Conservation (phyloP, 2,888 invertebrate genomes). For the Halictus quadricinctus region DNA sequence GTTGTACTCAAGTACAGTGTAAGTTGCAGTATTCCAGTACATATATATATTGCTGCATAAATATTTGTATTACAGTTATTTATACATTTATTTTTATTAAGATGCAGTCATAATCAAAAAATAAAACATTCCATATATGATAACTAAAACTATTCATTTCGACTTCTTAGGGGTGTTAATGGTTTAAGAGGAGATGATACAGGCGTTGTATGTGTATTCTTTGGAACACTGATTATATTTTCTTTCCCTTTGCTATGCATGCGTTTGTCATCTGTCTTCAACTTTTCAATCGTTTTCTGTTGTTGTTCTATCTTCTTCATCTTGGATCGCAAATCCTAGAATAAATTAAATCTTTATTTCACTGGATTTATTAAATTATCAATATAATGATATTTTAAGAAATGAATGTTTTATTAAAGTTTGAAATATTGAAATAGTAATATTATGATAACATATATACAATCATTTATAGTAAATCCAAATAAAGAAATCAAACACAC, state of each 20-base stretch:
- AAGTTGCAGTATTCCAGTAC: not conserved
- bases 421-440: not conserved
- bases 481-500: slow-evolving; percentile 77
- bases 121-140: not conserved
- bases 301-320: slow-evolving; percentile 75
- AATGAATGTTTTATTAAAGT: not conserved
- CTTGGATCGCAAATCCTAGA: slow-evolving; percentile 73
- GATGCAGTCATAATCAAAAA: slow-evolving; percentile 13
- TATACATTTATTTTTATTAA: slow-evolving; percentile 1
- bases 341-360: slow-evolving; percentile 27
- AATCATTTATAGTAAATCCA: slow-evolving; percentile 62
- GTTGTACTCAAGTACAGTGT: not conserved
- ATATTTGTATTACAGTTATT: slow-evolving; percentile 14
- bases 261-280: slow-evolving; percentile 79
- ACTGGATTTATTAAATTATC: not conserved
- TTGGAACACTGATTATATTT: slow-evolving; percentile 81
- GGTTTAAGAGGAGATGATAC: slow-evolving; percentile 79
- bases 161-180: slow-evolving; percentile 82
- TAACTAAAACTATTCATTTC: slow-evolving; percentile 77
- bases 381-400: slow-evolving; percentile 9
- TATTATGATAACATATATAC: not conserved
- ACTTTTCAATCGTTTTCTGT: slow-evolving; percentile 81
- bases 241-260: slow-evolving; percentile 82
- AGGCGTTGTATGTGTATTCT: slow-evolving; percentile 71
- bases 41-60: slow-evolving; percentile 17